Conservation (phyloP, 2,888 invertebrate genomes). For the Therioaphis trifolii region DNA sequence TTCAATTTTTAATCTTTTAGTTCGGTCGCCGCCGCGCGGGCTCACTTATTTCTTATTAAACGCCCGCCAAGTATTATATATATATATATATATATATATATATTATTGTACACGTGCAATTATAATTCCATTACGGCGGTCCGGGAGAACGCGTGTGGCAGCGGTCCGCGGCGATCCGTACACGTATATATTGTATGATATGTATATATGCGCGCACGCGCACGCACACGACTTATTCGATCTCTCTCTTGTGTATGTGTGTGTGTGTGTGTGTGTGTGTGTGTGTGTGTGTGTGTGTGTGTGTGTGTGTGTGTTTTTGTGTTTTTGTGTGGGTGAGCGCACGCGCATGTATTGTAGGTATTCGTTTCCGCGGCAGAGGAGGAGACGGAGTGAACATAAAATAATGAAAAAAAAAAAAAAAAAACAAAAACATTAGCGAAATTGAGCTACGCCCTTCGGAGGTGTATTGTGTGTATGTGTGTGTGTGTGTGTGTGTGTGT, state of each 20-base stretch:
- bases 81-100: too few species aligned
- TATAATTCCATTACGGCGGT: conserved; percentile 55
- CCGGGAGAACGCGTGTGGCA: not conserved
- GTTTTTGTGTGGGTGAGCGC: not conserved
- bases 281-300: not conserved
- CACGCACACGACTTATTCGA: not conserved
- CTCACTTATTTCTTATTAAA: conserved; percentile 49
- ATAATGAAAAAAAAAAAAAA: conserved; percentile 36
- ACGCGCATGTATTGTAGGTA: not conserved
- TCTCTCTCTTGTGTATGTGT: not conserved
- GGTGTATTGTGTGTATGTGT: conserved; percentile 6
- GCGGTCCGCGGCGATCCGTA: conserved; percentile 3
- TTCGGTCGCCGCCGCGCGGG: not conserved
- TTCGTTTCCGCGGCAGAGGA: not conserved
- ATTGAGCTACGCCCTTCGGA: conserved; percentile 57
- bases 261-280: not conserved
- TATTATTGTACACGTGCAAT: conserved; percentile 31
- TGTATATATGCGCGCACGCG: not conserved
- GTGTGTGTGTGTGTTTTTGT: not conserved
- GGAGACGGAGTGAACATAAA: not conserved
- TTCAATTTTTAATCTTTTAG: conserved; percentile 54
- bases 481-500: too few species aligned
- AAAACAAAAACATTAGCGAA: conserved; percentile 57
- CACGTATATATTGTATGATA: not conserved
- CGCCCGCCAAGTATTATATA: conserved; percentile 6